A percentile compares a stretch with the other conserved stretches of the same genome.
Conservation (phyloP, 1,140 invertebrate species). For the Pseudomyrmex concolor region DNA sequence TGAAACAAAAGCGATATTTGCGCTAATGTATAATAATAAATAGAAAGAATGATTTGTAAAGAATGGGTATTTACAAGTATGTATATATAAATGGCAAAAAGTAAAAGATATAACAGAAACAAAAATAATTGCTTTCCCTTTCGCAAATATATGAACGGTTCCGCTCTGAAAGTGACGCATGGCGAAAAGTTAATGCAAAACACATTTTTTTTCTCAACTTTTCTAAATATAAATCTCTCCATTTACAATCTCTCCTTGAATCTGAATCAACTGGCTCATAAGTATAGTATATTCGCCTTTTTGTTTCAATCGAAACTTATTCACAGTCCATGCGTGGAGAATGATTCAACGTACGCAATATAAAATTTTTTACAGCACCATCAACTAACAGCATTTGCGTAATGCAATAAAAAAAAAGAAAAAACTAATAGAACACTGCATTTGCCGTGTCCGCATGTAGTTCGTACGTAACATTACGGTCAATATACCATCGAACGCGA, state of each 20-base stretch:
- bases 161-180: slow-evolving; percentile 17
- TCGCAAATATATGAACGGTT: slow-evolving; percentile 62
- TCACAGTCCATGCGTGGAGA: too few relatives aligned
- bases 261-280: too few relatives aligned
- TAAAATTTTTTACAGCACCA: too few relatives aligned
- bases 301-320: too few relatives aligned
- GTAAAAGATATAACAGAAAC: slow-evolving; percentile 79
- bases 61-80: slow-evolving; percentile 84
- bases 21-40: slow-evolving; percentile 83
- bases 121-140: slow-evolving; percentile 73
- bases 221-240: too few relatives aligned
- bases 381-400: too few relatives aligned
- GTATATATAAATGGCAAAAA: slow-evolving; percentile 82
- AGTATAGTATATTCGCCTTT: too few relatives aligned
- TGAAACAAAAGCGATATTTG: slow-evolving; percentile 76
- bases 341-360: too few relatives aligned
- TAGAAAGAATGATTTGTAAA: slow-evolving; percentile 84
- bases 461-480: not conserved
- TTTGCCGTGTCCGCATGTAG: not conserved
- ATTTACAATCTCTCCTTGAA: too few relatives aligned
- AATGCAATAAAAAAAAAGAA: too few relatives aligned
- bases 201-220: too few relatives aligned
- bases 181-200: not conserved
- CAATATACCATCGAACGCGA: not conserved
- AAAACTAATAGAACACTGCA: not conserved